Evolutionary conservation across 2,113 vertebrate species (phyloP), one percentile per base, ranked within the genome.

Genomic region (Cyphotilapia sp.): DNA sequence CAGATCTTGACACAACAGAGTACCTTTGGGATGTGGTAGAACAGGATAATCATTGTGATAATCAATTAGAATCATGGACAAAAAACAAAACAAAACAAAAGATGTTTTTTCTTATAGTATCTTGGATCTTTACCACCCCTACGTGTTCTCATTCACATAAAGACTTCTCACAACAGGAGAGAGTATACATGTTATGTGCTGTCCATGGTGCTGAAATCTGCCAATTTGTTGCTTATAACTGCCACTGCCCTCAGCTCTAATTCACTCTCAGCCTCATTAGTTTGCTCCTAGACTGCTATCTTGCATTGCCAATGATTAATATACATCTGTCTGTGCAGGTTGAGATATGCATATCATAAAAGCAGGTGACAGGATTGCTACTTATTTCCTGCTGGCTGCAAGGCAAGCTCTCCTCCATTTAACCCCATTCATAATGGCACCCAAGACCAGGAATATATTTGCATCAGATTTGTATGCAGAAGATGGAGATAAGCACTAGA

Each of bases 181-280:
- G 17, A 10, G 14, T 35, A 19, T 45, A 3, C 4, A 5, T 84
- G 57, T 40, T 59, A 22, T 78, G 76, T 81, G 92, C 95, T 96
- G 94, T 96, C 95, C 95, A 42, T 94, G 95, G 96, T 96, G 66
- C 96, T 96, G 96, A 96, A 95, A 87, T 56, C 80, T 82, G 82
- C 42, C 47, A 71, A 47, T 38, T 27, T 47, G n/a, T 82, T 82
- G 35, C 59, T 66, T 63, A 80, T 8, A 9, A 27, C n/a, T 78
- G 33, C 85, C 29, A 2, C 81, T 76, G 17, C 35, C 35, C 16
- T 83, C 38, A 19, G 17, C 74, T 66, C 14, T 51, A 17, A n/a
- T 57, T 81, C 66, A 13, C 83, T 88, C 63, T 56, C 49, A 49
- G 49, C 74, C 86, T 90, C 74, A 90, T 91, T 86, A 89, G 74